phyloP scores from a whole-genome alignment of 2,113 vertebrate species.

The Phylloscopus trochilus region DNA sequence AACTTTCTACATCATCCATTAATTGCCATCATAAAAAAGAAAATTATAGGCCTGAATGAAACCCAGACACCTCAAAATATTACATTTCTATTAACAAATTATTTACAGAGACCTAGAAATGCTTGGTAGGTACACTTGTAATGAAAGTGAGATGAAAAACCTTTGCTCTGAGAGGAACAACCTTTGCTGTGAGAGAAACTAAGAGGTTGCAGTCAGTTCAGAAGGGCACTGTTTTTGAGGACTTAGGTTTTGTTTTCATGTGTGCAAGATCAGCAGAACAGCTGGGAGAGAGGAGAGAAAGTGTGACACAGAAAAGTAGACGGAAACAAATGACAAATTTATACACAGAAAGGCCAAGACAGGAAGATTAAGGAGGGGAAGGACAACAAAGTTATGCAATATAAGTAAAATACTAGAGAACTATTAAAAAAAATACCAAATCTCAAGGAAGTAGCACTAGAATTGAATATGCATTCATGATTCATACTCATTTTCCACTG shows the following conservation, averaged over 20 bases:
- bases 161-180: too few species aligned
- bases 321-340: not conserved
- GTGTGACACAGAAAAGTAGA: not conserved
- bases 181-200: not conserved
- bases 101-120: not conserved
- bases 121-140: not conserved
- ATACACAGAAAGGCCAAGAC: not conserved
- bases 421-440: not conserved
- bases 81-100: not conserved
- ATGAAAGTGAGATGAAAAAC: not conserved
- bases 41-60: constrained; percentile 4
- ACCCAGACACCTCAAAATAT: not conserved
- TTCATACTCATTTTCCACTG: not conserved
- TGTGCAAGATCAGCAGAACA: not conserved
- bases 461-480: not conserved
- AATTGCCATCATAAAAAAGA: constrained; percentile 17
- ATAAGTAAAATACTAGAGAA: not conserved
- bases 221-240: not conserved
- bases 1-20: not conserved
- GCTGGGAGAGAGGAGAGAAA: not conserved
- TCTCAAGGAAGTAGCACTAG: not conserved
- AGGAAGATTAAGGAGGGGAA: not conserved
- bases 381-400: not conserved
- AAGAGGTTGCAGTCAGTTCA: not conserved
- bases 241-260: not conserved